Base-by-base conservation (phyloP, 1,140 invertebrate genomes). In the Sesamia nonagrioides region DNA sequence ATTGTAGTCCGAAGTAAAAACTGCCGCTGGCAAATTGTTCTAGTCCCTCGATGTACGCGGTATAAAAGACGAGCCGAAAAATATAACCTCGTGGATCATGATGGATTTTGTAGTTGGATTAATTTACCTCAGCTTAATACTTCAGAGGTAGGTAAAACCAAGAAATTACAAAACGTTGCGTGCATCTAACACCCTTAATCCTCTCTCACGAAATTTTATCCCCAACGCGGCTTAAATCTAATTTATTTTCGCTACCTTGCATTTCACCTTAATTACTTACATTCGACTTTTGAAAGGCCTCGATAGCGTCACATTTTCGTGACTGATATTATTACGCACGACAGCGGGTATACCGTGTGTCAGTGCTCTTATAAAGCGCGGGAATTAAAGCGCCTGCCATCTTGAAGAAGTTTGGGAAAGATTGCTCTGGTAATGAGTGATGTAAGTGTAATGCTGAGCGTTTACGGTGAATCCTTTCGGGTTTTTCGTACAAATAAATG, bases 371-470 rank as follows among this genome's bases (percentile, higher is more conserved):
- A 86, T 73, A 82, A 35, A 54, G 50, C 48, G 83, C 76, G 80
- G 79, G 83, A 85, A 87, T 86, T 89, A 88, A 86, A 86, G 83
- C 3, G 75, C 84, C 27, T 79, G 82, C 83, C 83, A 85, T 86
- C 75, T 83, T 86, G 82, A 33, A 69, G 80, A 83, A 86, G 79
- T 86, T 84, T 63, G 61, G 58, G 78, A 82, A 80, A 82, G 61
- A 78, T 82, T 82, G 60, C 60, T 35, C 21, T 71, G 17, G 78
- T 86, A 91, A 88, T 88, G 83, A 89, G 81, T 18, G 82, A 45
- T 72, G 9, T 76, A 82, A 76, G 82, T 82, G 84, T 78, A 81
- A 85, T 86, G 82, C 80, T 71, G 4, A 27, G 27, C 9, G 54
- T 8, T 56, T 21, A 11, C 9, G 17, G 17, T 21, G 5, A 50